Conservation (phyloP, 2,113 vertebrate genomes). For the Atherinomorus stipes region DNA sequence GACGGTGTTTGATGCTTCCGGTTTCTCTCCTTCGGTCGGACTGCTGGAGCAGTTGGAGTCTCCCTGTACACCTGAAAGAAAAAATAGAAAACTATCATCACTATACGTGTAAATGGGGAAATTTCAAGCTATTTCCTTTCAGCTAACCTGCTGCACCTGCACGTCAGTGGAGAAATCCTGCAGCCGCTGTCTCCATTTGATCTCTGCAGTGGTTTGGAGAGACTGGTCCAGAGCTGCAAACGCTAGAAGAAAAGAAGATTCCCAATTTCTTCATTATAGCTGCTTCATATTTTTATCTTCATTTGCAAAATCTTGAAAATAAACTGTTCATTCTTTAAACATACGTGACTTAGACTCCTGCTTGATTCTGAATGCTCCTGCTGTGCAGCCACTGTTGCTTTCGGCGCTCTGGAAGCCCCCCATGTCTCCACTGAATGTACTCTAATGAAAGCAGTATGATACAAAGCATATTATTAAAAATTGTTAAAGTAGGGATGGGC, state of each 20-base stretch:
- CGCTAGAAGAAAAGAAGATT: background rate
- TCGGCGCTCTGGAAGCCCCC: background rate
- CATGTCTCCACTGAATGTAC: rapidly evolving
- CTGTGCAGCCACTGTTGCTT: rapidly evolving
- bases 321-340: background rate
- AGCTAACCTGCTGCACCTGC: background rate
- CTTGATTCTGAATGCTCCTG: slow-evolving; percentile 1
- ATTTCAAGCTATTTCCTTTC: background rate
- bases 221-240: background rate
- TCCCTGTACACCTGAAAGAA: background rate
- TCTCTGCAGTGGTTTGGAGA: background rate
- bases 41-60: background rate
- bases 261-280: background rate
- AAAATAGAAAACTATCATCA: background rate
- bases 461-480: too few relatives aligned
- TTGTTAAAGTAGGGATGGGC: too few relatives aligned
- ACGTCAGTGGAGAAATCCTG: rapidly evolving
- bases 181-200: rapidly evolving
- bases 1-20: too few relatives aligned
- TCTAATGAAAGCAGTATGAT: background rate
- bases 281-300: too few relatives aligned
- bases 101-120: background rate
- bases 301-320: background rate
- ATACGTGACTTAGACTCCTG: slow-evolving; percentile 17
- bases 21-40: background rate